Base-by-base conservation (phyloP, 1,140 invertebrate species). In the Camponotus floridanus region DNA sequence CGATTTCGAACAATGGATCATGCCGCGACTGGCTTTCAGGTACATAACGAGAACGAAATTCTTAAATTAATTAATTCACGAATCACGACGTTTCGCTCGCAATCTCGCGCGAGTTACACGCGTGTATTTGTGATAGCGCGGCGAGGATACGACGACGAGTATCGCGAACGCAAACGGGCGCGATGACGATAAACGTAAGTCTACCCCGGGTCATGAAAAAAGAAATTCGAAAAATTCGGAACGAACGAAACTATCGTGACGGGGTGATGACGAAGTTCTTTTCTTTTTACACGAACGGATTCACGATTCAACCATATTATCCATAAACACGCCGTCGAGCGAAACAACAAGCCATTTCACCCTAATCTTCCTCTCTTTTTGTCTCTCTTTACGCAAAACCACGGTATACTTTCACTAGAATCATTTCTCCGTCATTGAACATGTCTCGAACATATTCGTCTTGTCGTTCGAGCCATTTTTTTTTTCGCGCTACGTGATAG, bases 251-350 rank as follows among this genome's bases (percentile, higher is more conserved):
- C n/a, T 62, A 59, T 86, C 36, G 73, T 62, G 73, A 89, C 64
- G 68, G 74, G 42, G 51, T 33, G 78, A 68, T 80, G 70, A 74
- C 76, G 59, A 90, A 87, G 33, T 74, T 78, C 87, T 90, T 51
- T 51, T 51, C 48, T 51, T 51, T 51, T 51, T 51, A 88, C 76
- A 88, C 88, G 84, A 93, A 93, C 92, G 87, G 89, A 92, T 92
- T 95, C 93, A 95, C 94, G 94, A 94, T 95, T 94, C 94, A 95
- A 94, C 93, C 93, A 94, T 94, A 93, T 90, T 86, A 71, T 86
- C 88, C 80, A 26, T 81, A 83, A 86, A 88, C 61, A 71, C 79
- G 89, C 73, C 76, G 86, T 86, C 70, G 51, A 78, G 86, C 65
- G 55, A 71, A 79, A 90, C 71, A 39, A 26, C 26, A 26, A 26